Percentiles rank a stretch among this genome's conserved stretches.
phyloP scores from a whole-genome alignment of 2,797 vertebrate species.

The Fratercula arctica region DNA sequence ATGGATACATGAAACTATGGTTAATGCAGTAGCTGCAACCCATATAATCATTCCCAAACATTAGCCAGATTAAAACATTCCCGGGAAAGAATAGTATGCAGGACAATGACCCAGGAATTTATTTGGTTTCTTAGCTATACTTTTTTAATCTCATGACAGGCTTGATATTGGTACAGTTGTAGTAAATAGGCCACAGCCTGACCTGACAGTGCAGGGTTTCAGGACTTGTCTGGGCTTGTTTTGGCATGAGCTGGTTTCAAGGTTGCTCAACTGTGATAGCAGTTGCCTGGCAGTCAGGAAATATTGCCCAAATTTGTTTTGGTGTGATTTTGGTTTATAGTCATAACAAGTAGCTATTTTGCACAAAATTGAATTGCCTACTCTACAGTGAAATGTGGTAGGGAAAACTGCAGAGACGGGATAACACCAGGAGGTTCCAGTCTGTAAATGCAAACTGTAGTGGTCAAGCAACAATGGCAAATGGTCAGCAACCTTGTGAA shows the following conservation, averaged over 20 bases:
- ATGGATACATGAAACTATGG: not conserved
- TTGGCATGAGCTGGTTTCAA: not conserved
- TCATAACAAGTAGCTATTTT: not conserved
- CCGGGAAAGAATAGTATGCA: not conserved
- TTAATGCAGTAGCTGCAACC: not conserved
- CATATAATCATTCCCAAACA: not conserved
- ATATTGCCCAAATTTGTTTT: not conserved
- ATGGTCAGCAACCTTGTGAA: not conserved
- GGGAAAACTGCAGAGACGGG: not conserved
- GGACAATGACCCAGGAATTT: not conserved
- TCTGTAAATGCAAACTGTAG: not conserved
- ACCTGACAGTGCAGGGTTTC: not conserved
- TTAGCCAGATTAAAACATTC: not conserved
- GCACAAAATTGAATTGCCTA: not conserved
- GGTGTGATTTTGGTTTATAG: not conserved
- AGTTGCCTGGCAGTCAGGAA: not conserved
- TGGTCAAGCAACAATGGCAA: not conserved
- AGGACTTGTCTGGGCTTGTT: not conserved
- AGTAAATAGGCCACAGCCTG: not conserved
- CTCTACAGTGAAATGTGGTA: not conserved
- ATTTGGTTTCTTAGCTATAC: not conserved
- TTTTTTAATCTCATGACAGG: not conserved
- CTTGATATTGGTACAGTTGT: not conserved
- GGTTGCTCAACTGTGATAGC: not conserved
- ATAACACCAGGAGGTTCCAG: not conserved